Evolutionary conservation across 1,140 invertebrate species (phyloP).

Genomic region (Drosophila jambulina): DNA sequence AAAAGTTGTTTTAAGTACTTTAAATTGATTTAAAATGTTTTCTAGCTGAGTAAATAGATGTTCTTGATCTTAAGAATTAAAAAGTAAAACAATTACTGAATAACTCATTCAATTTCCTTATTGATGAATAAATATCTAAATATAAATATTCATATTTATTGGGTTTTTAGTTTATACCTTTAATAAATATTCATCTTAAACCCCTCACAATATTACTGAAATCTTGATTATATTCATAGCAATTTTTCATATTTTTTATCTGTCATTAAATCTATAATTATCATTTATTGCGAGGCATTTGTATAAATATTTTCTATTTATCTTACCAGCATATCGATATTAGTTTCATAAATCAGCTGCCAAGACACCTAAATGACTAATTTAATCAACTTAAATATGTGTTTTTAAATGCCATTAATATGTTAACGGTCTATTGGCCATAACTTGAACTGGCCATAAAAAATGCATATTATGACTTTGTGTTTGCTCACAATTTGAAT

Average conservation of each 20-base stretch:
- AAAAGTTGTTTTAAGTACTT: neutral
- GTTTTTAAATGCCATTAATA: slow-evolving; percentile 34
- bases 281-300: slow-evolving; percentile 14
- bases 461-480: slow-evolving; percentile 29
- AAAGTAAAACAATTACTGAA: too few relatives aligned
- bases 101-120: neutral
- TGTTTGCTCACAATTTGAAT: slow-evolving; percentile 39
- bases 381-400: slow-evolving; percentile 29
- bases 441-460: slow-evolving; percentile 29
- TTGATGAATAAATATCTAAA: neutral
- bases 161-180: neutral
- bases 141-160: neutral
- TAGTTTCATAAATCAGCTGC: slow-evolving; percentile 31
- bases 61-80: too few relatives aligned
- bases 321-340: slow-evolving; percentile 15
- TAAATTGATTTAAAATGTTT: neutral
- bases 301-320: neutral
- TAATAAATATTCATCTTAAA: neutral
- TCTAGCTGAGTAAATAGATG: neutral
- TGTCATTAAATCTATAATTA: neutral
- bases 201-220: neutral
- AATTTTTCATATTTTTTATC: neutral
- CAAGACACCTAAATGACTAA: slow-evolving; percentile 14
- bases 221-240: neutral
- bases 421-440: slow-evolving; percentile 22